Percentiles rank a stretch among this genome's conserved stretches.
These are phyloP conservation scores for Heliconius congener DNA, from an alignment of 1,140 invertebrate genomes.

Conservation along the genomic window DNA sequence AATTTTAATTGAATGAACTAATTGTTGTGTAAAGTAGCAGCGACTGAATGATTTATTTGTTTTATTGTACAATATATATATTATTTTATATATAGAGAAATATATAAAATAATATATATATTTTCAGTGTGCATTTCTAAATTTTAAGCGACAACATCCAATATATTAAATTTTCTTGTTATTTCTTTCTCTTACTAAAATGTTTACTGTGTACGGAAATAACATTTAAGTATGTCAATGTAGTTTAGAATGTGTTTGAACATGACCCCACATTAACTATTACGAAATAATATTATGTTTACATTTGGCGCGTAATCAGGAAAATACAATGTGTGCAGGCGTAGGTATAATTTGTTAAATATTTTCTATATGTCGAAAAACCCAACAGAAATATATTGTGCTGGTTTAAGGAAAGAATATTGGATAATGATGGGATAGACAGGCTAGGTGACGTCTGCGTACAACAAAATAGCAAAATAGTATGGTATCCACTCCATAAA, in stretches of 20 bases:
- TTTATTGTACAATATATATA: neutral
- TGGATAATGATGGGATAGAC: neutral
- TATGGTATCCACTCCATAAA: too few relatives aligned
- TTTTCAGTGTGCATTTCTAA: neutral
- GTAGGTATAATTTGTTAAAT: neutral
- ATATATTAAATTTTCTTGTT: neutral
- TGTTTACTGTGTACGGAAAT: too few relatives aligned
- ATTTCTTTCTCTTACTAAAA: too few relatives aligned
- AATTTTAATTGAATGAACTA: conserved; percentile 3
- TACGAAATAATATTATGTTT: conserved; percentile 21
- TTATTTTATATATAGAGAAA: neutral
- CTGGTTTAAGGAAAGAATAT: neutral
- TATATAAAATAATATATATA: neutral
- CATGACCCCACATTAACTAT: conserved; percentile 11
- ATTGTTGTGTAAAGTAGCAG: neutral
- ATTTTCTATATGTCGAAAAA: neutral
- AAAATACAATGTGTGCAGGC: neutral
- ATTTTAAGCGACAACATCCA: neutral
- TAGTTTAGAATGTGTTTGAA: conserved; percentile 9
- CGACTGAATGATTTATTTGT: neutral
- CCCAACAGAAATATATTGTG: neutral
- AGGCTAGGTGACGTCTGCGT: too few relatives aligned
- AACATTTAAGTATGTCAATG: too few relatives aligned
- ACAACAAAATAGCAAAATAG: too few relatives aligned
- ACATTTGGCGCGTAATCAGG: conserved; percentile 27